Percentiles rank a stretch among this genome's conserved stretches.
phyloP scores from a whole-genome alignment of 2,888 invertebrate species.

The Drosophila parthenogenetica region DNA sequence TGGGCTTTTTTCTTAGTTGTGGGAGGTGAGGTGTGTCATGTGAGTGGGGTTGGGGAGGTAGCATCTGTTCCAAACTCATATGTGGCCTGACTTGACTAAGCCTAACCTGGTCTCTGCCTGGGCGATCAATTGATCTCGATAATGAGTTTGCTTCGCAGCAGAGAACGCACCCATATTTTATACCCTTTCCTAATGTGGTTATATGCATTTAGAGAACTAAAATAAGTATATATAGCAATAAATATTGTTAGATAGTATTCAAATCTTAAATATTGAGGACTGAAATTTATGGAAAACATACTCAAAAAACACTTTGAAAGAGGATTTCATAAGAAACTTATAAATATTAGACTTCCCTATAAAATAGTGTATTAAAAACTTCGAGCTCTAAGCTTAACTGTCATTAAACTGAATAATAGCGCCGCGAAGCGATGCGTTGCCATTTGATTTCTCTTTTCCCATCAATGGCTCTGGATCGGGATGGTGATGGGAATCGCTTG shows the following conservation, averaged over 20 bases:
- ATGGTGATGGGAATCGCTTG: constrained; percentile 28
- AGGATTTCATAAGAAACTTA: no score
- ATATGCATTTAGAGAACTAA: neutral
- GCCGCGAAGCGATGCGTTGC: constrained; percentile 39
- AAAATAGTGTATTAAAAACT: constrained; percentile 16
- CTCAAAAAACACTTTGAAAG: no score
- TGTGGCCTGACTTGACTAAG: constrained; percentile 47
- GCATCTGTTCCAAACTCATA: constrained; percentile 32
- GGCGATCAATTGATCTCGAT: constrained; percentile 83
- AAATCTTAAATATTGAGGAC: no score
- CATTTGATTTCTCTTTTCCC: constrained; percentile 64
- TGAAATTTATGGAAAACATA: no score
- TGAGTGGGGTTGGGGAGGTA: neutral
- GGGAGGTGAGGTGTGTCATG: neutral
- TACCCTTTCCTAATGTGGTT: constrained; percentile 11
- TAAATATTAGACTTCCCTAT: no score
- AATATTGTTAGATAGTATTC: no score
- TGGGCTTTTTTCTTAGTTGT: constrained; percentile 18
- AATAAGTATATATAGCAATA: no score
- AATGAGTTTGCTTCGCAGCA: constrained; percentile 76
- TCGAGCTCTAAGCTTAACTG: neutral
- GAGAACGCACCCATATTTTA: constrained; percentile 80
- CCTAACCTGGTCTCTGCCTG: constrained; percentile 63
- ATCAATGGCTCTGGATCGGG: constrained; percentile 40
- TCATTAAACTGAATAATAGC: constrained; percentile 37